A percentile compares a stretch with the other conserved stretches of the same genome.
These are phyloP conservation scores for Crotalus tigris DNA, from an alignment of 2,113 vertebrate genomes.

Conservation along the genomic window DNA sequence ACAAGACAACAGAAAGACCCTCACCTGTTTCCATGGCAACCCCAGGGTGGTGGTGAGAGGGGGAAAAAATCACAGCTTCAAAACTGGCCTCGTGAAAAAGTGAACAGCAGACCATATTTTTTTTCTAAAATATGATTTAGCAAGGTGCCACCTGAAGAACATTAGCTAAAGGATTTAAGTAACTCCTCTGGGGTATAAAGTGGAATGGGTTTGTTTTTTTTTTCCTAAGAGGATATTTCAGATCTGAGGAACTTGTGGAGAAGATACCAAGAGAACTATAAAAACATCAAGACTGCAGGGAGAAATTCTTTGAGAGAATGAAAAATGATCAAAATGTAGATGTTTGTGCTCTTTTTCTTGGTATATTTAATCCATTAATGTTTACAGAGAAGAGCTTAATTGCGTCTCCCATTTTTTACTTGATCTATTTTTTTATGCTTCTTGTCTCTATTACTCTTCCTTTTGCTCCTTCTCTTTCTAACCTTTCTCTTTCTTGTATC, in stretches of 20 bases:
- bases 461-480: too few relatives aligned
- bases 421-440: too few relatives aligned
- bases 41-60: neutral
- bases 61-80: conserved; percentile 53
- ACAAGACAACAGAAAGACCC: conserved; percentile 50
- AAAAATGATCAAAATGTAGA: conserved; percentile 32
- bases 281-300: neutral
- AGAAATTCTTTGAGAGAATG: conserved; percentile 28
- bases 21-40: conserved; percentile 67
- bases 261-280: neutral
- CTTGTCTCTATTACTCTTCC: too few relatives aligned
- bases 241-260: conserved; percentile 43
- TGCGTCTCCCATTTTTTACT: too few relatives aligned
- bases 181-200: conserved; percentile 60
- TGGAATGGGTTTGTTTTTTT: conserved; percentile 47
- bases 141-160: conserved; percentile 61
- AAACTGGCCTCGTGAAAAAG: conserved; percentile 64
- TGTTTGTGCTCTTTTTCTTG: neutral
- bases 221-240: conserved; percentile 44
- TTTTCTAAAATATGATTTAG: conserved; percentile 68
- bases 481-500: too few relatives aligned
- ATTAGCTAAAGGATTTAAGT: conserved; percentile 66
- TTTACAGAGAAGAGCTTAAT: too few relatives aligned
- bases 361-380: too few relatives aligned
- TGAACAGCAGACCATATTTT: conserved; percentile 63